Evolutionary conservation across 2,797 vertebrate genomes (phyloP).

Genomic region (Eutrigla gurnardus): DNA sequence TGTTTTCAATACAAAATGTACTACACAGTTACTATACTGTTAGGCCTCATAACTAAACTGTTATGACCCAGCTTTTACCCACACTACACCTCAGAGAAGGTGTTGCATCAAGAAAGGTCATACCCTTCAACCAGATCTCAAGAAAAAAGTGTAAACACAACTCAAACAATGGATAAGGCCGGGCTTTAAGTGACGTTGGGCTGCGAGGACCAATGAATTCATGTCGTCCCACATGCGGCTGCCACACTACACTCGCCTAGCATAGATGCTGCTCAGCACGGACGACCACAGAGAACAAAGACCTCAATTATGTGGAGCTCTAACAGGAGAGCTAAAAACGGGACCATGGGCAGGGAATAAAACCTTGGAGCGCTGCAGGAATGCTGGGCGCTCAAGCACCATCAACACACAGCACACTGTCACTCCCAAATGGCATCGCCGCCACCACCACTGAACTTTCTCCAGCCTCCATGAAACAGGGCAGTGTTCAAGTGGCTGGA

Average conservation of each 20-base stretch:
- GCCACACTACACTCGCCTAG: slow-evolving; percentile 50
- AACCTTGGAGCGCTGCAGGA: slow-evolving; percentile 75
- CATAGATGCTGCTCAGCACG: slow-evolving; percentile 53
- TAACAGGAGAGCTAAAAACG: slow-evolving; percentile 80
- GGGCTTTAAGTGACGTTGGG: slow-evolving; percentile 26
- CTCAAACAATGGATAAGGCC: slow-evolving; percentile 59
- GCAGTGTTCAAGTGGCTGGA: slow-evolving; percentile 75
- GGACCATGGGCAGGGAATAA: slow-evolving; percentile 72
- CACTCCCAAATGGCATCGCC: slow-evolving; percentile 59
- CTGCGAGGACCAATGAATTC: slow-evolving; percentile 49
- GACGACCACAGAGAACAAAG: slow-evolving; percentile 77
- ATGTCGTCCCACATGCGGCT: slow-evolving; percentile 48
- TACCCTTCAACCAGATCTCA: slow-evolving; percentile 38
- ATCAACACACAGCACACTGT: slow-evolving; percentile 71
- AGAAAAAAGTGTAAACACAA: slow-evolving; percentile 34
- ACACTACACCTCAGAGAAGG: neutral
- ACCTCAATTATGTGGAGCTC: slow-evolving; percentile 79
- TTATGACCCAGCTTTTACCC: neutral
- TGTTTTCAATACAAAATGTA: neutral
- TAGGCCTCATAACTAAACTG: neutral
- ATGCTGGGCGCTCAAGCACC: slow-evolving; percentile 71
- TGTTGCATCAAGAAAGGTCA: slow-evolving; percentile 21
- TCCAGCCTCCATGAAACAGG: slow-evolving; percentile 67
- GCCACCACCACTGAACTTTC: slow-evolving; percentile 68
- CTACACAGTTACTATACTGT: neutral